These are phyloP conservation scores for Chaunax sp. DNA, from an alignment of 2,797 vertebrate genomes.

Conservation along the genomic window DNA sequence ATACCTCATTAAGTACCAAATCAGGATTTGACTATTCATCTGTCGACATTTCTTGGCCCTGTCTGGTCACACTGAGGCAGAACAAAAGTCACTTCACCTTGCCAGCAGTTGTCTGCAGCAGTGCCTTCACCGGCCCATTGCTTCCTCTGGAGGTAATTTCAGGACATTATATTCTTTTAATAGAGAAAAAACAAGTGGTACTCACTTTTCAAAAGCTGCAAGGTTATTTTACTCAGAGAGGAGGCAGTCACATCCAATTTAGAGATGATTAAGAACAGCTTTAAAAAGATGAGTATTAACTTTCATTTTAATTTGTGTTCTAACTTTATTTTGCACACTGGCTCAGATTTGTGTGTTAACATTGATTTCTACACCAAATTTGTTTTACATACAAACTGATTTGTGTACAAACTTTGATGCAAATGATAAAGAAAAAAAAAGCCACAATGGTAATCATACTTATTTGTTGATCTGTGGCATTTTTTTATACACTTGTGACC, in stretches of 20 bases:
- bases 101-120: slow-evolving; percentile 23
- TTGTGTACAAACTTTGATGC: too few species aligned
- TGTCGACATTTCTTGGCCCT: slow-evolving; percentile 35
- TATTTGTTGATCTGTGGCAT: too few species aligned
- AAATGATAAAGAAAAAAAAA: too few species aligned
- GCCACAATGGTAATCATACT: too few species aligned
- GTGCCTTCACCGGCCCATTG: slow-evolving; percentile 13
- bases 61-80: slow-evolving; percentile 33
- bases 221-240: slow-evolving; percentile 32
- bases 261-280: too few species aligned
- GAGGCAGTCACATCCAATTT: slow-evolving; percentile 9
- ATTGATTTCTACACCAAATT: too few species aligned
- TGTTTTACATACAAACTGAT: too few species aligned
- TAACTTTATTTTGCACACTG: too few species aligned
- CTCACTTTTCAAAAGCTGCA: slow-evolving; percentile 10
- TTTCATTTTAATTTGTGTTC: too few species aligned
- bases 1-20: slow-evolving; percentile 66
- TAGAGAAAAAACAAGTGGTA: slow-evolving; percentile 18
- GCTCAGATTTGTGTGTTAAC: too few species aligned
- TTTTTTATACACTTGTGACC: too few species aligned
- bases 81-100: slow-evolving; percentile 34
- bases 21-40: slow-evolving; percentile 54
- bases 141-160: slow-evolving; percentile 42
- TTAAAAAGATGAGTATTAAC: too few species aligned
- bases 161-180: slow-evolving; percentile 22